Percentiles rank a stretch among this genome's conserved stretches.
Evolutionary conservation across 2,888 invertebrate genomes (phyloP).

Genomic region (Tetramorium bicarinatum): DNA sequence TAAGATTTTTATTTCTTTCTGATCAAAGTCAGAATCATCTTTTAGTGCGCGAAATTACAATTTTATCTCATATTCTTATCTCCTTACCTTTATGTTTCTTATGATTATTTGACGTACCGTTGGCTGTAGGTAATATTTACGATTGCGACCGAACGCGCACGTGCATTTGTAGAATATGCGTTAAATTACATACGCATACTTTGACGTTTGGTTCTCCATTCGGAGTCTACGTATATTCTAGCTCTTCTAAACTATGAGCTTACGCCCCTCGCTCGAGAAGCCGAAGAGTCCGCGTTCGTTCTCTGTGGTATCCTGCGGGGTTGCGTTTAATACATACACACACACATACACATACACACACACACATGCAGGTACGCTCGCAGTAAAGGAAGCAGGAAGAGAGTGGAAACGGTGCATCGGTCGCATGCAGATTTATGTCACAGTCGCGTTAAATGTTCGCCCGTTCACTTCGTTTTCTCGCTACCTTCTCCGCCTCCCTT

Average conservation of each 20-base stretch:
- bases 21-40: constrained; percentile 1
- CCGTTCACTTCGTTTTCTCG: constrained; percentile 68
- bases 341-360: constrained; percentile 19
- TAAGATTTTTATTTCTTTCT: neutral
- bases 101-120: constrained; percentile 24
- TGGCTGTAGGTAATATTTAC: constrained; percentile 26
- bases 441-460: constrained; percentile 79
- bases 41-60: constrained; percentile 15
- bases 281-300: neutral
- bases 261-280: constrained; percentile 28
- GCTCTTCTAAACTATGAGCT: constrained; percentile 23
- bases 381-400: constrained; percentile 55
- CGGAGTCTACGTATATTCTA: neutral
- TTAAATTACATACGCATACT: constrained; percentile 9
- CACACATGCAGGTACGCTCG: constrained; percentile 23
- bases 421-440: constrained; percentile 81
- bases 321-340: constrained; percentile 21
- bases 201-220: constrained; percentile 5
- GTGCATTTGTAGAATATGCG: constrained; percentile 21
- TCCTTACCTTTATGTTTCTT: constrained; percentile 11
- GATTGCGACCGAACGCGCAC: constrained; percentile 16
- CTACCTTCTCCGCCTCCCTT: neutral
- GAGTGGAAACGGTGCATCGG: constrained; percentile 68
- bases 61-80: constrained; percentile 5
- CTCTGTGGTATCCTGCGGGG: constrained; percentile 16